Evolutionary conservation across 2,888 invertebrate species (phyloP).

Genomic region (Campaea margaritaria): DNA sequence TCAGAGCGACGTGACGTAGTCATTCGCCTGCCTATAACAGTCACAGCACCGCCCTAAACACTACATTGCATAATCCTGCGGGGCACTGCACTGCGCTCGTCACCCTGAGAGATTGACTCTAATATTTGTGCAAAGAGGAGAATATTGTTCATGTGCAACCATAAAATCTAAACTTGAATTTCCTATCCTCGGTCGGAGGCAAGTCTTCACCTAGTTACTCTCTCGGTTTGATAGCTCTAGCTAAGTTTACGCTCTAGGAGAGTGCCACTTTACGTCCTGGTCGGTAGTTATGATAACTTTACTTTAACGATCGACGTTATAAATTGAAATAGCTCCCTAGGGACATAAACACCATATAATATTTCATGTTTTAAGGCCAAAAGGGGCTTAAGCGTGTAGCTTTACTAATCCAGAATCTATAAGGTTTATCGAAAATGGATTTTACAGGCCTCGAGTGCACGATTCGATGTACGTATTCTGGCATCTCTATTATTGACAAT

Average conservation of each 20-base stretch:
- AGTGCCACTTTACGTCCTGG: conserved; percentile 41
- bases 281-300: conserved; percentile 45
- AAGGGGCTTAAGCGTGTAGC: conserved; percentile 7
- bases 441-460: background rate
- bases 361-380: conserved; percentile 29
- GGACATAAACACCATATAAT: conserved; percentile 35
- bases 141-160: background rate
- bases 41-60: no score
- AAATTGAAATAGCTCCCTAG: conserved; percentile 38
- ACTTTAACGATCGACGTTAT: conserved; percentile 40
- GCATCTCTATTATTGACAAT: no score
- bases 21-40: no score
- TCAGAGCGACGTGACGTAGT: no score
- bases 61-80: no score
- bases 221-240: conserved; percentile 30
- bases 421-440: conserved; percentile 8
- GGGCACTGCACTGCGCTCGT: no score
- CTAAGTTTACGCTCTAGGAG: conserved; percentile 36
- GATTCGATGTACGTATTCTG: no score
- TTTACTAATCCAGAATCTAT: conserved; percentile 18
- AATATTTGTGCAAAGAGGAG: no score
- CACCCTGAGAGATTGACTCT: no score
- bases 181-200: background rate
- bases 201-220: conserved; percentile 22
- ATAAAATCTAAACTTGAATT: background rate